Evolutionary conservation across 2,113 vertebrate species (phyloP), one percentile per base, ranked within the genome.

Genomic region (Crypturellus undulatus): DNA sequence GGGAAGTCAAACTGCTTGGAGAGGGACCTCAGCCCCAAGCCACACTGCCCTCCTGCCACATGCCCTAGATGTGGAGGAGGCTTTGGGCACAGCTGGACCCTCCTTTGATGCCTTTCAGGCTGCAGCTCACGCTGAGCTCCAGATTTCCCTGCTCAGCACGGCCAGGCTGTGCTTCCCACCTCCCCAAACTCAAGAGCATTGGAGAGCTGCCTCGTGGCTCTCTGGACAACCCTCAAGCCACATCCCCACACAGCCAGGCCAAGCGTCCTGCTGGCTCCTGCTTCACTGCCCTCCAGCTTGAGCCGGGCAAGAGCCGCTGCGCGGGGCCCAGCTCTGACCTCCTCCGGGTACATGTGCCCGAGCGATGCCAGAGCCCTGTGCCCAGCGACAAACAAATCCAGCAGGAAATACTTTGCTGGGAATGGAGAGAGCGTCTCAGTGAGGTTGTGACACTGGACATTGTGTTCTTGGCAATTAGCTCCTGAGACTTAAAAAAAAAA

Each of bases 401-500:
- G 81, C 85, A 96, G 94, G 73, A 96, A 96, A 93, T 96, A 80
- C 40, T 93, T 92, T 42, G n/a, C 77, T 96, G 92, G 85, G 94
- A 96, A 94, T 79, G 36, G 40, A 67, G 67, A 91, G 87, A 91
- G 67, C 72, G 81, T 78, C 28, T 8, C 3, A 2, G 62, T 79
- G 85, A 93, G 64, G 83, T 75, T 94, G 75, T 93, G 92, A 95
- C 79, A 92, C 62, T 90, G 90, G 72, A 94, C 26, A 2, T 90
- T 32, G 62, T 90, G 83, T 96, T 89, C 95, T 96, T 92, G 93
- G 90, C 88, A 90, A 93, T 90, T 92, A 60, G 56, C 12, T 91
- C 87, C 87, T 42, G 59, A 79, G 91, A 47, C 34, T 67, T 83
- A 52, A 49, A 49, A 43, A 70, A 86, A 49, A 49, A 70, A 86